Evolutionary conservation across 2,113 vertebrate species (phyloP).

Genomic region (Abramis brama): DNA sequence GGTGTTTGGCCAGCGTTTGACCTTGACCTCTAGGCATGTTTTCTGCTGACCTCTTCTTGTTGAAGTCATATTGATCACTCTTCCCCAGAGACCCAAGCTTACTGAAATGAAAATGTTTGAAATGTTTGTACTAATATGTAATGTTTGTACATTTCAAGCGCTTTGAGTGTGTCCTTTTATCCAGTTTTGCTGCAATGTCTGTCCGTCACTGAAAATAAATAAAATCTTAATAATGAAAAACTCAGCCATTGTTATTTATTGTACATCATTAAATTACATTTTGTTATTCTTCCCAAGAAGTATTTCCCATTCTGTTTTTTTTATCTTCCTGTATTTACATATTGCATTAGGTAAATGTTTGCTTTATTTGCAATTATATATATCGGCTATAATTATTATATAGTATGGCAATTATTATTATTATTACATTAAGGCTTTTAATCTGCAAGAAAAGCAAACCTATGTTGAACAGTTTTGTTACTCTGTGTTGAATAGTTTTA

Average conservation of each 20-base stretch:
- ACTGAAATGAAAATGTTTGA: not conserved
- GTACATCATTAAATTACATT: not conserved
- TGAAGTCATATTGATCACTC: constrained; percentile 84
- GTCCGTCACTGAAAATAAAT: not conserved
- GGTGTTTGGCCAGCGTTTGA: constrained; percentile 93
- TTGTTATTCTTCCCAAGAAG: not conserved
- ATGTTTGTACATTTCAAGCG: not conserved
- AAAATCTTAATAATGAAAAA: not conserved
- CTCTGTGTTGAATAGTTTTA: not conserved
- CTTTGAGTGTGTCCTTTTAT: not conserved
- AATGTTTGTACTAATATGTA: no score
- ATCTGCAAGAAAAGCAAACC: not conserved
- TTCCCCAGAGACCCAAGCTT: constrained; percentile 78
- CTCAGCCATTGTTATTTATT: not conserved
- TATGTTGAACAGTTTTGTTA: not conserved
- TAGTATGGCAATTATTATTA: not conserved
- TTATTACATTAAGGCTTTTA: not conserved
- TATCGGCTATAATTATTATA: not conserved
- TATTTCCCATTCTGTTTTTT: not conserved
- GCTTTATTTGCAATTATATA: not conserved
- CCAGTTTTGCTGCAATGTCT: not conserved
- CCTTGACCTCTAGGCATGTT: constrained; percentile 92
- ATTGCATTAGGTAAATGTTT: not conserved
- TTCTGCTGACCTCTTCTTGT: constrained; percentile 88
- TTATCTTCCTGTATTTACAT: not conserved